Percentiles rank a stretch among this genome's conserved stretches.
These are phyloP conservation scores for Notodonta dromedarius DNA, from an alignment of 2,888 invertebrate species.

Conservation along the genomic window DNA sequence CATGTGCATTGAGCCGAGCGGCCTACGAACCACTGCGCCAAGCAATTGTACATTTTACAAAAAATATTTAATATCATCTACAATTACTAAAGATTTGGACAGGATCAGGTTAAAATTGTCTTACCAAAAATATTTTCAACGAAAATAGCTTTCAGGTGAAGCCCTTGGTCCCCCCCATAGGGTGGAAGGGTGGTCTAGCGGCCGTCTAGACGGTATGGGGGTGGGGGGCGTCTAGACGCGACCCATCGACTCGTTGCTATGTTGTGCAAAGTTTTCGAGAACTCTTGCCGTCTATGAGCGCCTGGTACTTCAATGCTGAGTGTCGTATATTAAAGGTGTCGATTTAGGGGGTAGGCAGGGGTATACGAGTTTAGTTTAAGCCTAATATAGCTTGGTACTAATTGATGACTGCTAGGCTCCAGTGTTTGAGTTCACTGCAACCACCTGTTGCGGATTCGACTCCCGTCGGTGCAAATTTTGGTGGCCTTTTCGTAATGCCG, in stretches of 20 bases:
- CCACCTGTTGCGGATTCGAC: no score
- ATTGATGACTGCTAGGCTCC: no score
- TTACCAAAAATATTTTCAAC: neutral
- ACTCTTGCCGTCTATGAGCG: neutral
- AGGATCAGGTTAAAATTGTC: neutral
- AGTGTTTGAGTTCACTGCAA: no score
- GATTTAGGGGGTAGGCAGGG: neutral
- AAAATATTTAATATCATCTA: no score
- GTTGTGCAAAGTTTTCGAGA: conserved; percentile 5
- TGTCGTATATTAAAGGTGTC: neutral
- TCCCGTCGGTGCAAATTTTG: no score
- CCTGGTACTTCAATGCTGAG: neutral
- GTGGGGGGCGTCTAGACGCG: conserved; percentile 8
- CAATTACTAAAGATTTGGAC: no score
- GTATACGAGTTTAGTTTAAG: neutral
- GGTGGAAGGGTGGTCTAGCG: conserved; percentile 11
- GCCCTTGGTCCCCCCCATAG: conserved; percentile 1
- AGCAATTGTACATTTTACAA: no score
- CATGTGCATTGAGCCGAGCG: no score
- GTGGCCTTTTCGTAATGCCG: no score
- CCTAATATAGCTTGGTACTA: no score
- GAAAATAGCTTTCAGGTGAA: conserved; percentile 9
- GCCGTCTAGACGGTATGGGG: conserved; percentile 16
- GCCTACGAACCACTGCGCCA: no score
- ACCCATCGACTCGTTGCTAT: conserved; percentile 9